Evolutionary conservation across 2,113 vertebrate genomes (phyloP).

Genomic region (Tupaia chinensis): DNA sequence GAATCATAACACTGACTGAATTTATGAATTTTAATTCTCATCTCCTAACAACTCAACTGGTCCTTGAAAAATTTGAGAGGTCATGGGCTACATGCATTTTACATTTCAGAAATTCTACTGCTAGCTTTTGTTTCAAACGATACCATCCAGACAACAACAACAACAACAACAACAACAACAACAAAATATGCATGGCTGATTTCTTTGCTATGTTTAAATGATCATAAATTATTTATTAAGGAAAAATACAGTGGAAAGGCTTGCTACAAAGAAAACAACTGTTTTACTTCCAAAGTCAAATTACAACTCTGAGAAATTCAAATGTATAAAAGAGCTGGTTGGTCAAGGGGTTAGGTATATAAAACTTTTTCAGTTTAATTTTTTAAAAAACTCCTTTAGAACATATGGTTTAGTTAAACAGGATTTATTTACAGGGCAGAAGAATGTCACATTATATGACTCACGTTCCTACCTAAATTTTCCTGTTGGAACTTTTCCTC

Average conservation of each 20-base stretch:
- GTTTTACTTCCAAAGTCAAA: slow-evolving; percentile 32
- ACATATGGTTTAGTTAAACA: slow-evolving; percentile 74
- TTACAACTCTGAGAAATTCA: slow-evolving; percentile 47
- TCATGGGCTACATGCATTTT: background rate
- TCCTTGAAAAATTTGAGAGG: slow-evolving; percentile 18
- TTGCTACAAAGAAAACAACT: slow-evolving; percentile 44
- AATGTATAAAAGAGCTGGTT: slow-evolving; percentile 46
- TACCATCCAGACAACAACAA: background rate
- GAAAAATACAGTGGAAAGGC: background rate
- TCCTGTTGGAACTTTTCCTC: slow-evolving; percentile 74
- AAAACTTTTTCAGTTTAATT: slow-evolving; percentile 53
- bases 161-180: slow-evolving; percentile 8
- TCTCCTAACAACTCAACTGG: background rate
- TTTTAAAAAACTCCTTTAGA: slow-evolving; percentile 66
- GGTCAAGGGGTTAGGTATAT: slow-evolving; percentile 15
- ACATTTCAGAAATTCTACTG: slow-evolving; percentile 24
- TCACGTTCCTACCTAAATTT: slow-evolving; percentile 80
- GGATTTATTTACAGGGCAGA: slow-evolving; percentile 74
- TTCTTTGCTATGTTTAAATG: slow-evolving; percentile 36
- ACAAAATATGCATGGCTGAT: background rate
- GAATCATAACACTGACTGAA: background rate
- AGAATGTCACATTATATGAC: slow-evolving; percentile 74
- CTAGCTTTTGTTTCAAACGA: background rate
- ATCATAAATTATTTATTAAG: slow-evolving; percentile 36
- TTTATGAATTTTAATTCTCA: background rate